phyloP scores from a whole-genome alignment of 1,140 invertebrate species.

The Bombyx mandarina region DNA sequence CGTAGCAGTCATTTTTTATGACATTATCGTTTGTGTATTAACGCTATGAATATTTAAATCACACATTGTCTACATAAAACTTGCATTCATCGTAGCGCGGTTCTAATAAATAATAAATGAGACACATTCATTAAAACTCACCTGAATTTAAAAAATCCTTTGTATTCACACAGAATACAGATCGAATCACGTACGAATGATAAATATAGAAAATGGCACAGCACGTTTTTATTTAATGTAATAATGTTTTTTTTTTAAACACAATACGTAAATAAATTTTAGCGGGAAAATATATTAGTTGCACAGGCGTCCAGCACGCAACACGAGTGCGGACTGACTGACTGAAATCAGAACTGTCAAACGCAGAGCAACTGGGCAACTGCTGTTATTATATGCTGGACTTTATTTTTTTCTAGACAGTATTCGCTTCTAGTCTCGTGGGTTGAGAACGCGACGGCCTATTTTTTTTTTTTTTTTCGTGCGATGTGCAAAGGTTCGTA shows the following conservation, averaged over 20 bases:
- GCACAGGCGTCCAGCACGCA: conserved; percentile 12
- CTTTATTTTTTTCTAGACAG: conserved; percentile 12
- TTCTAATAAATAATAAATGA: too few species aligned
- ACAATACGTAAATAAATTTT: conserved; percentile 13
- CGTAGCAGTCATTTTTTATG: too few species aligned
- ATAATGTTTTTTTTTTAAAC: conserved; percentile 10
- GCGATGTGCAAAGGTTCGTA: too few species aligned
- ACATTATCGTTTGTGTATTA: too few species aligned
- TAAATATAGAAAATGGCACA: conserved; percentile 11
- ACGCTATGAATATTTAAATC: too few species aligned
- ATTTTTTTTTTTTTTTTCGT: conserved; percentile 9
- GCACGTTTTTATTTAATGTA: conserved; percentile 5
- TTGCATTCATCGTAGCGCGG: too few species aligned
- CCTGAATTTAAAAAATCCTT: conserved; percentile 16
- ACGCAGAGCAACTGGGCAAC: conserved; percentile 1
- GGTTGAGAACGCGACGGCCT: conserved; percentile 17
- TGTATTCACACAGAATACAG: conserved; percentile 12
- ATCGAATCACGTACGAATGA: conserved; percentile 6
- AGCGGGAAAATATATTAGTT: conserved; percentile 4
- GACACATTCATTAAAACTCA: conserved; percentile 7
- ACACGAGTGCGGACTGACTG: conserved; percentile 15
- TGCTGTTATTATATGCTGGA: neutral
- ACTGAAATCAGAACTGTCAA: conserved; percentile 7
- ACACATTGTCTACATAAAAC: too few species aligned
- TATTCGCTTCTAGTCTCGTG: conserved; percentile 8